Evolutionary conservation across 2,113 vertebrate species (phyloP), one percentile per base, ranked within the genome.

Genomic region (Phoxinus phoxinus): DNA sequence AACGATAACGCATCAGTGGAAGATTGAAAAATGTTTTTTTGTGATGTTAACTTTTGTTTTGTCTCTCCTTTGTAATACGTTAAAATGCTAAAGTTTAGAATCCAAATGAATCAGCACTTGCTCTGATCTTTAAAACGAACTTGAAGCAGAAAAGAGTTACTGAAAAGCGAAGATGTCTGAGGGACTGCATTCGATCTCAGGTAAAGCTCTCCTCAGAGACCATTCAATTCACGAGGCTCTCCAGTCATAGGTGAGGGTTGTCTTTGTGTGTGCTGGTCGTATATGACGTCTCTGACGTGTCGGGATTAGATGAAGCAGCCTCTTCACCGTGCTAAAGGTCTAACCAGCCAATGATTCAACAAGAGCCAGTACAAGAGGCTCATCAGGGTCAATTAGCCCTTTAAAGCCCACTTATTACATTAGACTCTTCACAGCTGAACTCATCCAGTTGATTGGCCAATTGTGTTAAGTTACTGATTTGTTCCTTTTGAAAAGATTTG

Each of bases 31-130:
- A 15, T 41, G 8, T 2, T 41, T n/a, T 65, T 85, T 25, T 21
- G 30, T 25, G 87, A 90, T 87, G 86, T 89, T 91, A 85, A 91
- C 88, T 92, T 90, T 88, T 80, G 51, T 88, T 90, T 67, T 41
- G 37, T 76, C 51, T 35, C 10, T 15, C 21, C 72, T 83, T 63
- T 77, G 63, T 86, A 37, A 53, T 41, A 21, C 74, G 58, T 63
- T 88, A 81, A 82, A 85, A 30, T 65, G 44, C 30, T 17, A 77
- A 87, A 15, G 83, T 89, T 73, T 74, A 83, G 58, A 74, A 15
- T 21, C 59, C 58, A 56, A 78, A 86, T 85, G 75, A 85, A 87
- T 89, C 77, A 76, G 48, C 30, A 35, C 75, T 48, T 67, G 37
- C 78, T 65, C 41, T 46, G 23, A 65, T n/a, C 59, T 81, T 46